Evolutionary conservation across 2,888 invertebrate species (phyloP).

Genomic region (Tanypteryx hageni): DNA sequence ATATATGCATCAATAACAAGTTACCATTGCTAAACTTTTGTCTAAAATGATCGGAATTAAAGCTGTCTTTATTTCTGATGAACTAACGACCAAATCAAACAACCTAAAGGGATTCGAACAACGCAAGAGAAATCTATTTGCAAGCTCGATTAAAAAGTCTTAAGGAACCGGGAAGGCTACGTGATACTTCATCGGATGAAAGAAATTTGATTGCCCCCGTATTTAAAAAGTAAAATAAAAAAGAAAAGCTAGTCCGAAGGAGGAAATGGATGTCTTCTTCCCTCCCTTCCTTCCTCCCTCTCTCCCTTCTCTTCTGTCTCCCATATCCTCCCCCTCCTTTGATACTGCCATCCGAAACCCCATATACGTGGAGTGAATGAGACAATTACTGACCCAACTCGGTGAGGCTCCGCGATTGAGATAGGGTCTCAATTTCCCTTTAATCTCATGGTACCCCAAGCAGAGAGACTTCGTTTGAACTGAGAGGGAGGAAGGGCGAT

Average conservation of each 20-base stretch:
- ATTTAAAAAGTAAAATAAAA: not conserved
- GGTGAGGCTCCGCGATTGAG: conserved; percentile 39
- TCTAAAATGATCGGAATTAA: too few relatives aligned
- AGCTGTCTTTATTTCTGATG: too few relatives aligned
- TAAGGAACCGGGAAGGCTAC: not conserved
- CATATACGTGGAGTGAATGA: conserved; percentile 24
- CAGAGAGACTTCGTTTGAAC: conserved; percentile 19
- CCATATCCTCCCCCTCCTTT: not conserved
- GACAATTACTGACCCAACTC: conserved; percentile 60
- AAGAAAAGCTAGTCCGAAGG: not conserved
- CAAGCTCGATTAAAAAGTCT: not conserved
- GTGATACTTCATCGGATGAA: not conserved
- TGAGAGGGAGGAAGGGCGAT: not conserved
- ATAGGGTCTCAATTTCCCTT: conserved; percentile 22
- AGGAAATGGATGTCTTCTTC: not conserved
- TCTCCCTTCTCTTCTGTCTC: not conserved
- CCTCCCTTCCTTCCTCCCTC: not conserved
- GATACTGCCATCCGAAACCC: not conserved
- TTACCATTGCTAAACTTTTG: too few relatives aligned
- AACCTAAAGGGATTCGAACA: not conserved
- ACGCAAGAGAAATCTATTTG: not conserved
- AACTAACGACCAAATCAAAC: not conserved
- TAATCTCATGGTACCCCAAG: conserved; percentile 23
- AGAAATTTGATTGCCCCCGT: not conserved
- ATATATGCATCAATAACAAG: too few relatives aligned